phyloP scores from a whole-genome alignment of 2,113 vertebrate species.

The Rhadina sibilatrix region DNA sequence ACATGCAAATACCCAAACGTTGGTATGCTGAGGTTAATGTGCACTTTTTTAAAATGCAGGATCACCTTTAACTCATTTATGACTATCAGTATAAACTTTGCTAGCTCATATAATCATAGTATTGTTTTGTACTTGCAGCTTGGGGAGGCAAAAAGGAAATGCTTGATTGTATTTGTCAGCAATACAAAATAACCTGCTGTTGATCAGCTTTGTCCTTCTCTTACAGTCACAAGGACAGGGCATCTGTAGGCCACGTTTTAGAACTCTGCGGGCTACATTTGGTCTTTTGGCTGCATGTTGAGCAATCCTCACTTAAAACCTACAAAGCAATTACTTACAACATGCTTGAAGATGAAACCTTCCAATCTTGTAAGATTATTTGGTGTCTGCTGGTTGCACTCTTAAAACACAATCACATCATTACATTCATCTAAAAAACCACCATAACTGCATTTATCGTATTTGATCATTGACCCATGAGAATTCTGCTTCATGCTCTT shows the following conservation, averaged over 20 bases:
- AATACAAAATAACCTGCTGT: neutral
- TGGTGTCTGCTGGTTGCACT: slow-evolving; percentile 40
- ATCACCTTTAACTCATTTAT: neutral
- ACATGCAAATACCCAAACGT: neutral
- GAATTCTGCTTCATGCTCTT: slow-evolving; percentile 26
- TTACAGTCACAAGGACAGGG: slow-evolving; percentile 60
- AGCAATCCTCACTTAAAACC: slow-evolving; percentile 70
- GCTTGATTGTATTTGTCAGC: slow-evolving; percentile 33
- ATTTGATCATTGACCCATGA: slow-evolving; percentile 62
- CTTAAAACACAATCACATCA: slow-evolving; percentile 44
- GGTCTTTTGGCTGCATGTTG: slow-evolving; percentile 65
- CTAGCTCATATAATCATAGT: neutral
- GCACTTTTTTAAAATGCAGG: neutral
- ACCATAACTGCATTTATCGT: slow-evolving; percentile 60
- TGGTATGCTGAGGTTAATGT: neutral
- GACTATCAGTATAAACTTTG: neutral
- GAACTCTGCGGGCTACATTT: slow-evolving; percentile 64
- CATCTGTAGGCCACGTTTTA: slow-evolving; percentile 60
- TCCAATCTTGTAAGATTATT: slow-evolving; percentile 69
- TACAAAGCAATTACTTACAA: slow-evolving; percentile 66
- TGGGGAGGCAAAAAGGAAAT: neutral
- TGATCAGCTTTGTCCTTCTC: slow-evolving; percentile 64
- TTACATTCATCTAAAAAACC: slow-evolving; percentile 47
- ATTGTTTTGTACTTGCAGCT: neutral
- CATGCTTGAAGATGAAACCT: slow-evolving; percentile 55